Base-by-base conservation (phyloP, 2,113 vertebrate genomes). In the Etheostoma cragini region DNA sequence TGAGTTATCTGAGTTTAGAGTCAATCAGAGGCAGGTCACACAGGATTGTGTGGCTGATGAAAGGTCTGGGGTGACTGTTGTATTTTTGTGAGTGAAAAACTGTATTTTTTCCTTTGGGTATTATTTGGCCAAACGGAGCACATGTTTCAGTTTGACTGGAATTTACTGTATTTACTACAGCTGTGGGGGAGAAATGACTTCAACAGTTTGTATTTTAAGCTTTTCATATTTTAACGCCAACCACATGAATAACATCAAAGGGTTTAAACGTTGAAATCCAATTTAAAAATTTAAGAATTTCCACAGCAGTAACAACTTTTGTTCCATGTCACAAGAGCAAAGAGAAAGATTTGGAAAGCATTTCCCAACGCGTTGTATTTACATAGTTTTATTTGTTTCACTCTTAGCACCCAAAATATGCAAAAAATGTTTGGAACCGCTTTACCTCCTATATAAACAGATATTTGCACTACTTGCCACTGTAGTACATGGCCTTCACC, bases 101-200 rank as follows among this genome's bases (percentile, higher is more conserved):
- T 52, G 53, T 56, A 38, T 33, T 50, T 75, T 58, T 35, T 66
- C 77, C 70, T 21, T 68, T 77, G 83, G 83, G 65, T 65, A 86
- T 80, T 52, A 45, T 78, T 80, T 88, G 83, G 84, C 84, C 30
- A 49, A 85, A 66, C 24, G 53, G 74, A 87, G 78, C 86, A 88
- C 87, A 88, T 86, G 87, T 85, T 90, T 91, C 47, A 88, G 66
- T 64, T 72, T 72, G 69, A 81, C 73, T 73, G 82, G 72, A 84
- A 80, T 79, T 84, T 81, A 82, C 56, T 86, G 88, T 88, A 81
- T 85, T 88, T 83, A 84, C 87, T 85, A 85, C 90, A 93, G 89
- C 89, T 92, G 91, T 72, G 82, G 50, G 80, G 68, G 76, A 72
- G 68, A 67, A 63, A 86, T 80, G 61, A 89, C 86, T 82, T 91